Evolutionary conservation across 2,113 vertebrate genomes (phyloP).

Genomic region (Myiopsitta monachus): DNA sequence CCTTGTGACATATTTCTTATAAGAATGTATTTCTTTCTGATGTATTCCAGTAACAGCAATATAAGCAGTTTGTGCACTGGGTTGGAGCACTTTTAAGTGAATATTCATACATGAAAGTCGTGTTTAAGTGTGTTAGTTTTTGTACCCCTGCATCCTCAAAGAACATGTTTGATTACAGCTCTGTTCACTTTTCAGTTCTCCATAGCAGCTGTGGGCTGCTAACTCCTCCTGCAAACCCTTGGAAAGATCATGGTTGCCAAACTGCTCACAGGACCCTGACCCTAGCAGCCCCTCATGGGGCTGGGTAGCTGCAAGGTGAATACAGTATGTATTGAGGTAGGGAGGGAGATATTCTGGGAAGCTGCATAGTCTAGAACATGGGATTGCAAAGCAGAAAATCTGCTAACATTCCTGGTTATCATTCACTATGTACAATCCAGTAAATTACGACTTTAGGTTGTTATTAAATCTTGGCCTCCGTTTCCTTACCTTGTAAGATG

Average conservation of each 20-base stretch:
- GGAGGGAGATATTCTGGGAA: background rate
- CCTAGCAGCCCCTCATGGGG: background rate
- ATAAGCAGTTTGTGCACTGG: background rate
- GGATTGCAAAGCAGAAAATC: background rate
- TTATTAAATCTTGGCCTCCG: background rate
- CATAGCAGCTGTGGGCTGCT: background rate
- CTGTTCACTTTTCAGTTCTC: background rate
- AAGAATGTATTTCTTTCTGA: background rate
- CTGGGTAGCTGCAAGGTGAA: background rate
- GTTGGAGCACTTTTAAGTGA: background rate
- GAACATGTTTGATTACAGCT: background rate
- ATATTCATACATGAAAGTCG: background rate
- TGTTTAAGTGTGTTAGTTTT: background rate
- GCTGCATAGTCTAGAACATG: background rate
- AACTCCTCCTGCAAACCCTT: background rate
- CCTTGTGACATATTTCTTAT: background rate
- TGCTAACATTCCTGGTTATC: background rate
- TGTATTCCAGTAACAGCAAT: background rate
- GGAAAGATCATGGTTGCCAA: background rate
- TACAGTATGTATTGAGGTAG: background rate
- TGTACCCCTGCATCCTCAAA: background rate
- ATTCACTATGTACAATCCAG: background rate
- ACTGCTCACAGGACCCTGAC: background rate
- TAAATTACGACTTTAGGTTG: background rate
- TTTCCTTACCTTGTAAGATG: background rate